Conservation (phyloP, 2,113 vertebrate species). For the Menidia beryllina region DNA sequence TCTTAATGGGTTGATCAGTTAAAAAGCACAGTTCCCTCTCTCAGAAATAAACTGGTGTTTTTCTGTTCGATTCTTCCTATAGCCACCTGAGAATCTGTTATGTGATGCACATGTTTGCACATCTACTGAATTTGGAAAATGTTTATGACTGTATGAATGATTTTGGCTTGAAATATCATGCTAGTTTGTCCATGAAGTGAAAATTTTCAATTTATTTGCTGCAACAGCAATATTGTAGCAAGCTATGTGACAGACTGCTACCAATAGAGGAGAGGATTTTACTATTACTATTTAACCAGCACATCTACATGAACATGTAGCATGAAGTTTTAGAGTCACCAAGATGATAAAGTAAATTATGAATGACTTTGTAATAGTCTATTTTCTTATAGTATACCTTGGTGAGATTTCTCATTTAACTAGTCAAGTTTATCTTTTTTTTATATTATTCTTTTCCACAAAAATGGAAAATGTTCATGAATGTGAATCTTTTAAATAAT, state of each 20-base stretch:
- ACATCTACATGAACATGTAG: neutral
- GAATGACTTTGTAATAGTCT: conserved; percentile 9
- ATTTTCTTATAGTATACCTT: neutral
- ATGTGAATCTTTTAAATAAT: conserved; percentile 20
- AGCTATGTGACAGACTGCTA: neutral
- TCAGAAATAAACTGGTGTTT: conserved; percentile 25
- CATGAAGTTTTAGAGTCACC: conserved; percentile 10
- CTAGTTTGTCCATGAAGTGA: neutral
- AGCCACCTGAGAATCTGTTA: conserved; percentile 25
- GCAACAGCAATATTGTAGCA: conserved; percentile 9
- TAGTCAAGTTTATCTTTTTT: neutral
- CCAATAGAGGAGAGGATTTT: neutral
- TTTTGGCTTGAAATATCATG: neutral
- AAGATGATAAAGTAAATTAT: neutral
- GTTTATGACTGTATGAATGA: neutral
- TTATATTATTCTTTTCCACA: neutral
- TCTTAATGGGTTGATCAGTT: conserved; percentile 39
- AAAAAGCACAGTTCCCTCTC: conserved; percentile 40
- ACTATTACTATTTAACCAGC: neutral
- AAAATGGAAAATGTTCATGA: conserved; percentile 3
- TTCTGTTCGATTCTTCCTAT: conserved; percentile 30
- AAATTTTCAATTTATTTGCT: no score
- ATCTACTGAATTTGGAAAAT: neutral
- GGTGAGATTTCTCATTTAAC: no score
- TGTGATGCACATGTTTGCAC: conserved; percentile 29